These are phyloP conservation scores for Diaprepes abbreviatus DNA, from an alignment of 2,888 invertebrate species.

Conservation along the genomic window DNA sequence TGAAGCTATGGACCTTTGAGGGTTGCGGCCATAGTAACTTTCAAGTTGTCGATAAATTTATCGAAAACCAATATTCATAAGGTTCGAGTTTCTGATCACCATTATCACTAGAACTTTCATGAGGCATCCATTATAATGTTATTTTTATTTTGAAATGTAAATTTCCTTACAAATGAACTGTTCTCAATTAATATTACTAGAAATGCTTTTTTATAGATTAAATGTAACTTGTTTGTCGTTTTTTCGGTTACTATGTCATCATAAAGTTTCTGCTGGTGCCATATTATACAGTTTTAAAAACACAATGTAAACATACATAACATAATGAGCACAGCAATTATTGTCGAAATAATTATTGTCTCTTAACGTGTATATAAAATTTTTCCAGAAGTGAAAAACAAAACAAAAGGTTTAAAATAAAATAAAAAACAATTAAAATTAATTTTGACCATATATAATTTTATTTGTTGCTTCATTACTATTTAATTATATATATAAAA, in stretches of 20 bases:
- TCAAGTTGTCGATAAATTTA: too few species aligned
- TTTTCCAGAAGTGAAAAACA: not conserved
- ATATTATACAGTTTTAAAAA: not conserved
- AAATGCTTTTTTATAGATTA: not conserved
- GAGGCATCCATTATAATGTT: too few species aligned
- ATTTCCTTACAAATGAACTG: too few species aligned
- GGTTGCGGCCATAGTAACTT: too few species aligned
- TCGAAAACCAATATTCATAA: too few species aligned
- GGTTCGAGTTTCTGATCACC: too few species aligned
- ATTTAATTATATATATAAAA: not conserved
- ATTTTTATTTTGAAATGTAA: too few species aligned
- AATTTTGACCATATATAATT: slow-evolving; percentile 8
- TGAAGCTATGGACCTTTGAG: too few species aligned
- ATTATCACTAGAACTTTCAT: too few species aligned
- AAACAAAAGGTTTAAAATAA: slow-evolving; percentile 4
- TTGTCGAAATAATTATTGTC: not conserved
- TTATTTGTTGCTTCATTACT: slow-evolving; percentile 14
- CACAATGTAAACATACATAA: not conserved
- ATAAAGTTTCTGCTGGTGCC: not conserved
- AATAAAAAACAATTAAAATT: slow-evolving; percentile 28
- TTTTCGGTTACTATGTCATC: not conserved
- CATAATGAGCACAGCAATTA: not conserved
- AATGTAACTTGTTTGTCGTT: not conserved
- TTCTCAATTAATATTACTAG: not conserved
- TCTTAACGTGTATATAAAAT: not conserved